These are phyloP conservation scores for Nudaria mundana DNA, from an alignment of 2,888 invertebrate species.

Conservation along the genomic window DNA sequence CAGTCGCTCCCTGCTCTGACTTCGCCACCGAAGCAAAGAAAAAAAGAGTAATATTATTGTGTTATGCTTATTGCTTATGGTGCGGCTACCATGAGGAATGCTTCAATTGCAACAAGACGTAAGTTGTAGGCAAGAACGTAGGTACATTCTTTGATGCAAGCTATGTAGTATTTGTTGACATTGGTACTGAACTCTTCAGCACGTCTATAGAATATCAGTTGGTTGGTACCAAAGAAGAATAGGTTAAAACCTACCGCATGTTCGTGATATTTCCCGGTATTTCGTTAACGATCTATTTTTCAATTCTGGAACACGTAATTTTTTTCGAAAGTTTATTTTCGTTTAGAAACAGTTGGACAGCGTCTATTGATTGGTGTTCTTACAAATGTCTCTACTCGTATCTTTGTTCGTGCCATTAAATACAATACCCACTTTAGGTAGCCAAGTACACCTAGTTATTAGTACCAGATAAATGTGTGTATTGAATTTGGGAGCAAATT, in stretches of 20 bases:
- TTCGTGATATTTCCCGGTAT: conserved; percentile 26
- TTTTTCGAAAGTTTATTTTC: conserved; percentile 24
- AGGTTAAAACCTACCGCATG: conserved; percentile 47
- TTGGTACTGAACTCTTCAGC: conserved; percentile 43
- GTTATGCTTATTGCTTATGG: no score
- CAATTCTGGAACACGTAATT: conserved; percentile 24
- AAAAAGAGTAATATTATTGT: no score
- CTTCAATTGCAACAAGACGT: conserved; percentile 59
- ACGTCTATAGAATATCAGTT: conserved; percentile 46
- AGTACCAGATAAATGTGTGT: no score
- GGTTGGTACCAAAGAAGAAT: conserved; percentile 41
- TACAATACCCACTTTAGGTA: no score
- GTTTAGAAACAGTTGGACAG: conserved; percentile 4
- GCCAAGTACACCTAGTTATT: no score
- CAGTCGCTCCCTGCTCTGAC: no score
- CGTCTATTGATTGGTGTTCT: conserved; percentile 1
- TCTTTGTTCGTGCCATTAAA: neutral
- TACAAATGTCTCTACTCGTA: neutral
- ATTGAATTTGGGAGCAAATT: no score
- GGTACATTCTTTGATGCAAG: conserved; percentile 63
- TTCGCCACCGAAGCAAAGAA: no score
- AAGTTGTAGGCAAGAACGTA: no score
- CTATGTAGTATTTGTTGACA: conserved; percentile 57
- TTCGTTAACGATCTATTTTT: conserved; percentile 26
- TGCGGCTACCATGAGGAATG: conserved; percentile 55